Conservation (phyloP, 2,888 invertebrate species). For the Micropterix aruncella region DNA sequence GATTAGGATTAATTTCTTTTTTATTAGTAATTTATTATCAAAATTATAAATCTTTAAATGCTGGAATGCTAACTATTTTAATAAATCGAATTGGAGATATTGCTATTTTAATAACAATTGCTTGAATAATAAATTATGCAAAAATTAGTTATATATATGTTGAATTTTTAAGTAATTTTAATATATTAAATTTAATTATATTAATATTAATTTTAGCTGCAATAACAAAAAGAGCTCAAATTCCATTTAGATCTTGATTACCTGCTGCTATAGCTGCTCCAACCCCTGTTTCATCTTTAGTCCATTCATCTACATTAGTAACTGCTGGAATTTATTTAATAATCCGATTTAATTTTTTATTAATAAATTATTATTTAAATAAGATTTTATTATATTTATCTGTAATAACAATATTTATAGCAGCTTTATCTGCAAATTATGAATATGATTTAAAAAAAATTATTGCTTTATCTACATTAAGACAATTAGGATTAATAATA, state of each 20-base stretch:
- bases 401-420: no score
- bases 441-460: constrained; percentile 63
- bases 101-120: constrained; percentile 45
- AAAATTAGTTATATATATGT: constrained; percentile 37
- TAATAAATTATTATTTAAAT: constrained; percentile 25
- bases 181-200: constrained; percentile 25
- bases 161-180: constrained; percentile 32
- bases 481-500: constrained; percentile 62
- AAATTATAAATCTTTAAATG: no score
- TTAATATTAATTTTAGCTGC: constrained; percentile 37
- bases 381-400: constrained; percentile 37
- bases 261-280: constrained; percentile 67
- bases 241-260: constrained; percentile 65
- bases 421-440: constrained; percentile 46
- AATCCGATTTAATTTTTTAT: constrained; percentile 49
- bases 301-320: constrained; percentile 67
- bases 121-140: no score
- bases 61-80: constrained; percentile 56
- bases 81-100: constrained; percentile 64
- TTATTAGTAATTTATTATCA: constrained; percentile 60
- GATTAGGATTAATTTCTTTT: constrained; percentile 58
- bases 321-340: constrained; percentile 63
- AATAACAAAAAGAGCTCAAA: constrained; percentile 67
- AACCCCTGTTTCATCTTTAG: constrained; percentile 62
- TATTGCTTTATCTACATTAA: constrained; percentile 65